Conservation (phyloP, 2,113 vertebrate genomes). For the Phylloscopus trochilus region DNA sequence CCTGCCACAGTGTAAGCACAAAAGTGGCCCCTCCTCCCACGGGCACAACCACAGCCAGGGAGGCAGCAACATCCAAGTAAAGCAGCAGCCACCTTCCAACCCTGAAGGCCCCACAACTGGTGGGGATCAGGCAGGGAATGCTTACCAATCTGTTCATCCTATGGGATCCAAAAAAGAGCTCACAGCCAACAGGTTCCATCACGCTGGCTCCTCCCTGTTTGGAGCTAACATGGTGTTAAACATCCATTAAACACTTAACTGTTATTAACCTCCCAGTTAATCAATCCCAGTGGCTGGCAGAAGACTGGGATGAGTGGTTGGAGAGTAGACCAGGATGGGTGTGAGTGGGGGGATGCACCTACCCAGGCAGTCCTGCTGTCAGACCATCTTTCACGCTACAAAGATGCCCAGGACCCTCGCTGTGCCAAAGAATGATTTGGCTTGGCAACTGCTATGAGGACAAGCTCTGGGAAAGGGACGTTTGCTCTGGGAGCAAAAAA, state of each 20-base stretch:
- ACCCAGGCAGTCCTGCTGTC: background rate
- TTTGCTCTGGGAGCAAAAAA: background rate
- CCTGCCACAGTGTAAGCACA: background rate
- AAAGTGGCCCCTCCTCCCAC: background rate
- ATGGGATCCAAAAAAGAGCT: background rate
- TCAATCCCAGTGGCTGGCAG: background rate
- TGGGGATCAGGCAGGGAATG: background rate
- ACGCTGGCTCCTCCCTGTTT: background rate
- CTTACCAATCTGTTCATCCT: background rate
- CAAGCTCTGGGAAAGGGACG: background rate
- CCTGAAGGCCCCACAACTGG: background rate
- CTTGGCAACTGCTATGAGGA: fast-evolving
- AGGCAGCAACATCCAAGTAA: background rate
- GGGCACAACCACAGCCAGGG: background rate
- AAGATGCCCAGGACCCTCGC: fast-evolving
- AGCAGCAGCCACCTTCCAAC: background rate
- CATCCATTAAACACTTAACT: constrained; percentile 17
- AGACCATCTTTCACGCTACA: background rate
- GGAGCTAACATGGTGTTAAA: background rate
- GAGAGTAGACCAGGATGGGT: background rate
- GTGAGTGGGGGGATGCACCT: background rate
- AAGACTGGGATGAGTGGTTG: background rate
- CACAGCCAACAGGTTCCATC: background rate
- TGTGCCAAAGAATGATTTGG: background rate
- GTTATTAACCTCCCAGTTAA: background rate